Conservation (phyloP, 64 coral and sea anemone genomes). For the Acropora yongei region DNA sequence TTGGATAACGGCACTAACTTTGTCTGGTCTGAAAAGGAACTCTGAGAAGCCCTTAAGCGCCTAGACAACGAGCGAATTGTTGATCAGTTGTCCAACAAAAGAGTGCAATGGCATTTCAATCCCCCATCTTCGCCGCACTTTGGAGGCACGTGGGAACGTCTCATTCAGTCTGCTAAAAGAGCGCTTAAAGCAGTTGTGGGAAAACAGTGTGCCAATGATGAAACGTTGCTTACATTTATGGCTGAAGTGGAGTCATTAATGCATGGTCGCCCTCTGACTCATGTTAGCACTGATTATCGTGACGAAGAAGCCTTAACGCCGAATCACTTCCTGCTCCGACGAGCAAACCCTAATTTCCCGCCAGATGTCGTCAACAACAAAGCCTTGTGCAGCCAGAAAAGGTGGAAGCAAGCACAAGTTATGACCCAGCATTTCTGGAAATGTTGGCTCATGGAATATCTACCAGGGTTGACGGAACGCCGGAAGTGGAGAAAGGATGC, state of each 20-base stretch:
- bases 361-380: conserved; percentile 12
- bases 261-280: conserved; percentile 62
- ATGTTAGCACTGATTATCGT: conserved; percentile 56
- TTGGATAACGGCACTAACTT: too few species aligned
- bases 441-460: conserved; percentile 65
- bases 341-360: conserved; percentile 50
- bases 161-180: conserved; percentile 47
- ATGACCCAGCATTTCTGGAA: conserved; percentile 75
- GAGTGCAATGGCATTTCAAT: not conserved
- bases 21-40: not conserved
- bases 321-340: conserved; percentile 75
- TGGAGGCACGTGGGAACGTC: conserved; percentile 1
- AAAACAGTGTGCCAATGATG: conserved; percentile 60
- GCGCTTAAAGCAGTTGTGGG: conserved; percentile 33
- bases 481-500: too few species aligned
- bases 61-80: not conserved
- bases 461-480: too few species aligned
- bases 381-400: conserved; percentile 61
- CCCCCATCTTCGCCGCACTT: conserved; percentile 39
- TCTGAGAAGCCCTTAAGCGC: conserved; percentile 24
- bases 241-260: conserved; percentile 56
- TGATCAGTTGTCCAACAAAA: too few species aligned
- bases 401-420: conserved; percentile 63
- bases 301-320: conserved; percentile 68
- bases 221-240: conserved; percentile 70